Percentiles rank a stretch among this genome's conserved stretches.
phyloP scores from a whole-genome alignment of 2,797 vertebrate genomes.

The Salmo trutta region DNA sequence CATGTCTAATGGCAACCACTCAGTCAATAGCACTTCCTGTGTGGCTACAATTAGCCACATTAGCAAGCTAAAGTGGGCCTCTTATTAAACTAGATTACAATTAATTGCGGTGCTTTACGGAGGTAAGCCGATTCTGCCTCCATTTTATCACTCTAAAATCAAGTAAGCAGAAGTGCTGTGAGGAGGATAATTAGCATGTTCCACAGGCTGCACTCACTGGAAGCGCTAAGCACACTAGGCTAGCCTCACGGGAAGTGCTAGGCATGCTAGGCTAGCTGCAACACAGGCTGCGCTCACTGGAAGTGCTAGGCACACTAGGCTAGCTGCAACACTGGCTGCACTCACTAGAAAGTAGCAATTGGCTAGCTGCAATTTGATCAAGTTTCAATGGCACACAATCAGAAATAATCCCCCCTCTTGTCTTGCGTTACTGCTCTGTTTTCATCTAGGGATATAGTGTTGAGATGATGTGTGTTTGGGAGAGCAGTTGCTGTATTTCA shows the following conservation, averaged over 20 bases:
- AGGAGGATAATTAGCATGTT: constrained; percentile 56
- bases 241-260: too few relatives aligned
- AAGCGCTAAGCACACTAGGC: too few relatives aligned
- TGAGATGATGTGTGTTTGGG: neutral
- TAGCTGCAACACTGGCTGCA: neutral
- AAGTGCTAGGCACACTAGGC: too few relatives aligned
- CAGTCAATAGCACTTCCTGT: constrained; percentile 62
- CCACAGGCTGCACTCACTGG: constrained; percentile 20
- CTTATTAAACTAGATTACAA: constrained; percentile 64
- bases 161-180: constrained; percentile 51
- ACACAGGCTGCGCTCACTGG: too few relatives aligned
- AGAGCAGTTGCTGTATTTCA: neutral
- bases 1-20: constrained; percentile 55
- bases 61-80: constrained; percentile 52
- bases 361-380: neutral
- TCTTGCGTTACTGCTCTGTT: neutral
- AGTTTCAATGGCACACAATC: constrained; percentile 46
- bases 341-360: neutral
- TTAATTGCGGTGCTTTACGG: constrained; percentile 56
- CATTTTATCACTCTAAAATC: constrained; percentile 51
- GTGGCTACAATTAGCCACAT: constrained; percentile 65
- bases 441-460: neutral
- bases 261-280: too few relatives aligned
- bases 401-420: constrained; percentile 40
- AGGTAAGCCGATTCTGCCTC: constrained; percentile 52